Base-by-base conservation (phyloP, 2,888 invertebrate genomes). In the Oligia strigilis region DNA sequence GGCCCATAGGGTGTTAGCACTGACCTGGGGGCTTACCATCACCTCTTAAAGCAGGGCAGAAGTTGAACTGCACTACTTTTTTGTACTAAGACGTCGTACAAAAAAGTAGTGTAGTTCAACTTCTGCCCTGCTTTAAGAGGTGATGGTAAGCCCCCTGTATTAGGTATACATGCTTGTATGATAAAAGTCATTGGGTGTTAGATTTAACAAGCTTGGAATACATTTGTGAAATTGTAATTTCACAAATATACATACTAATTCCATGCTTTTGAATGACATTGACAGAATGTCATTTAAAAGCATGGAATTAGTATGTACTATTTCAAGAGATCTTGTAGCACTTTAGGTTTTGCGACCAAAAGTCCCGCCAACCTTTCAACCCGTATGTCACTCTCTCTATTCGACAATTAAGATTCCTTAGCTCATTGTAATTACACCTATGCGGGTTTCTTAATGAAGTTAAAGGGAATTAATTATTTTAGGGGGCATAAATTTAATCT, bases 401-500 rank as follows among this genome's bases (percentile, higher is more conserved):
- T 95, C 95, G 92, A 96, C 97, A 96, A 96, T 96, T 96, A 96
- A 96, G 96, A 97, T 97, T 97, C 97, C 97, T 95, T 93, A 93
- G 96, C 92, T 96, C 96, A 96, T 97, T 96, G 96, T 97, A 97
- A 97, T 97, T 97, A 97, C 96, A 97, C 97, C 95, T 97, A 97
- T 97, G 96, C 97, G 97, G 97, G 97, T 94, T 94, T 95, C 95
- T 96, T 96, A 96, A 97, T 97, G 97, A 97, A 97, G 95, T 96
- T 96, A 96, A 97, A 95, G 96, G 95, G 96, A 97, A 96, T 96
- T 96, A 95, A 97, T 96, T 96, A 97, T 97, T 96, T 95, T 94
- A 95, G 96, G 95, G 82, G 93, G 94, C 93, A 96, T 96, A 96
- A 96, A 96, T 96, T 96, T 96, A 96, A 96, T 95, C 95, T 94